Conservation (phyloP, 2,797 vertebrate species). For the Etheostoma perlongum region DNA sequence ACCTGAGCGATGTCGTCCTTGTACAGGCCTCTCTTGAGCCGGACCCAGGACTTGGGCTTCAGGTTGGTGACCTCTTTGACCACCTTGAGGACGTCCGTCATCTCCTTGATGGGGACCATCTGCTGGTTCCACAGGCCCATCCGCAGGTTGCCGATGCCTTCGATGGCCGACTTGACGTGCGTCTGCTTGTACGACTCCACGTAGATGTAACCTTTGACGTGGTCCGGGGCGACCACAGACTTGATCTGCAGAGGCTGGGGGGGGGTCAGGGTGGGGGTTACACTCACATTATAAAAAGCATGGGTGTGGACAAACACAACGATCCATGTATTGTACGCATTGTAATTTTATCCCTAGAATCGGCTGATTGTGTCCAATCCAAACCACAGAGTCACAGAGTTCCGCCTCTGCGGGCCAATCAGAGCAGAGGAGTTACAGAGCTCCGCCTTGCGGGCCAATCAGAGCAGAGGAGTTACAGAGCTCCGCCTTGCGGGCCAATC, state of each 20-base stretch:
- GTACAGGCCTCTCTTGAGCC: conserved; percentile 96
- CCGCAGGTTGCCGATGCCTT: conserved; percentile 96
- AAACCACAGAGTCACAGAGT: no score
- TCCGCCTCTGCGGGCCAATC: background rate
- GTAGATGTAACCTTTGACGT: conserved; percentile 96
- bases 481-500: background rate
- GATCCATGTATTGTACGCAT: no score
- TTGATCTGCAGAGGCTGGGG: conserved; percentile 95
- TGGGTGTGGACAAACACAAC: no score
- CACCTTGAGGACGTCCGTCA: conserved; percentile 98
- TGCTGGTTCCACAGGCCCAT: conserved; percentile 99
- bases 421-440: background rate
- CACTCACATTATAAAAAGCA: background rate
- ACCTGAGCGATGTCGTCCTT: conserved; percentile 99
- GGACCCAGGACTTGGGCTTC: conserved; percentile 98
- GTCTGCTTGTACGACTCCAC: conserved; percentile 98
- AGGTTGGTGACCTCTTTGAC: conserved; percentile 98
- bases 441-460: background rate
- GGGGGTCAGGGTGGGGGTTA: accelerated
- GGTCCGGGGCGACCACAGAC: conserved; percentile 95
- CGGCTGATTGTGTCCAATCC: no score
- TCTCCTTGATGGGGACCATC: conserved; percentile 99
- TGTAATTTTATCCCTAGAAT: no score
- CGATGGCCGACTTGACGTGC: conserved; percentile 95
- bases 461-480: background rate